These are phyloP conservation scores for Eupsilia transversa DNA, from an alignment of 2,888 invertebrate species.

Conservation along the genomic window DNA sequence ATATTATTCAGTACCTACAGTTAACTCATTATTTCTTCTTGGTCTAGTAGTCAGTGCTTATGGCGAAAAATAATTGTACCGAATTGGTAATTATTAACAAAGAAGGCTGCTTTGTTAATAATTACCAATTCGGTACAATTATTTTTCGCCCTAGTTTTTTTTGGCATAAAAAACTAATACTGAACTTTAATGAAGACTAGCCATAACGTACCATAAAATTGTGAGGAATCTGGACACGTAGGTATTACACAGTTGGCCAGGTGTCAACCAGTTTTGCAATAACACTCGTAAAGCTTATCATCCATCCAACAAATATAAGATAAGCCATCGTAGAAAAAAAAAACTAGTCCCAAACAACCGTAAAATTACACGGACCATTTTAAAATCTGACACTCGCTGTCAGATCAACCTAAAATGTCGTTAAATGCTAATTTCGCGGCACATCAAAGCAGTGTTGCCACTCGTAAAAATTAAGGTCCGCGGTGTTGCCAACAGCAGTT, in stretches of 20 bases:
- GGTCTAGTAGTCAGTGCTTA: too few relatives aligned
- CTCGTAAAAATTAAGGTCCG: slow-evolving; percentile 68
- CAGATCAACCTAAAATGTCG: slow-evolving; percentile 59
- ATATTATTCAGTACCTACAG: slow-evolving; percentile 1
- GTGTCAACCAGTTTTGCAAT: slow-evolving; percentile 41
- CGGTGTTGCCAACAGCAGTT: slow-evolving; percentile 64
- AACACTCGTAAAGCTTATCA: slow-evolving; percentile 42
- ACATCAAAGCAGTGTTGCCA: slow-evolving; percentile 65
- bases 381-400: slow-evolving; percentile 43
- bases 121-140: background rate
- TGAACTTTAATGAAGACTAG: too few relatives aligned
- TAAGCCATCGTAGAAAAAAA: slow-evolving; percentile 40
- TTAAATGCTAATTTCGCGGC: slow-evolving; percentile 64
- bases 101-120: too few relatives aligned
- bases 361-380: slow-evolving; percentile 36
- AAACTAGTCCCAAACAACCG: slow-evolving; percentile 23
- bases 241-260: background rate
- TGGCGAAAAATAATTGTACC: background rate
- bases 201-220: background rate
- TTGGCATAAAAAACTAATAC: background rate
- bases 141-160: background rate
- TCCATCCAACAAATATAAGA: slow-evolving; percentile 34
- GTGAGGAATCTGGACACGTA: background rate
- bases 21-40: slow-evolving; percentile 10
- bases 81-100: background rate